Conservation (phyloP, 1,140 invertebrate species). For the Spodoptera litura region DNA sequence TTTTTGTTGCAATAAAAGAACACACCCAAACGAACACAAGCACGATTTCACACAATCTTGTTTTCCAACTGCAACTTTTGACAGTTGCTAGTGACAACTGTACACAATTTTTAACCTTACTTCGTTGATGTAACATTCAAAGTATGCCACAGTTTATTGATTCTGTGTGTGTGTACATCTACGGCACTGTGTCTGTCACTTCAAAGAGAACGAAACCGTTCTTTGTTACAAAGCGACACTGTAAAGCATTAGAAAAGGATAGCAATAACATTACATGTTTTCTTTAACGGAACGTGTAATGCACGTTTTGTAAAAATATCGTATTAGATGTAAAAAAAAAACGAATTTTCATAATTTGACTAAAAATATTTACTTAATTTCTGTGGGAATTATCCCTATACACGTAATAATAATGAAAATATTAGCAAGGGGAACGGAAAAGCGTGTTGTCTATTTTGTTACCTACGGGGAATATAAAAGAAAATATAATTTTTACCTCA, state of each 20-base stretch:
- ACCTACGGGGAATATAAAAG: too few species aligned
- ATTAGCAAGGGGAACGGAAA: too few species aligned
- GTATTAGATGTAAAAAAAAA: too few species aligned
- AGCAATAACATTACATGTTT: neutral
- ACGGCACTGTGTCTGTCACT: slow-evolving; percentile 32
- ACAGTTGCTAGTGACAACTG: slow-evolving; percentile 33
- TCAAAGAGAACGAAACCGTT: slow-evolving; percentile 25
- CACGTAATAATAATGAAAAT: too few species aligned
- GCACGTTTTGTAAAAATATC: too few species aligned
- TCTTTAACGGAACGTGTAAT: too few species aligned
- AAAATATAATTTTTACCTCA: slow-evolving; percentile 61
- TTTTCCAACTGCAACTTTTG: slow-evolving; percentile 51
- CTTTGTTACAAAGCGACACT: slow-evolving; percentile 21
- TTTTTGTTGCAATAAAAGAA: slow-evolving; percentile 52
- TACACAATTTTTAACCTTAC: slow-evolving; percentile 47
- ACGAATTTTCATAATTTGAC: too few species aligned
- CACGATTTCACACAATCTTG: slow-evolving; percentile 55
- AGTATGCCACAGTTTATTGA: slow-evolving; percentile 29
- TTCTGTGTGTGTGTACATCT: slow-evolving; percentile 21
- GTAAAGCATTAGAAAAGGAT: slow-evolving; percentile 29
- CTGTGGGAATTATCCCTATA: too few species aligned
- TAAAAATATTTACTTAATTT: too few species aligned
- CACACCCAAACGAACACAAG: slow-evolving; percentile 56
- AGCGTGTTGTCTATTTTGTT: too few species aligned
- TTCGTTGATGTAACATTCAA: slow-evolving; percentile 12